Percentiles rank a stretch among this genome's conserved stretches.
Evolutionary conservation across 2,888 invertebrate species (phyloP).

Genomic region (Drosophila algonquin): DNA sequence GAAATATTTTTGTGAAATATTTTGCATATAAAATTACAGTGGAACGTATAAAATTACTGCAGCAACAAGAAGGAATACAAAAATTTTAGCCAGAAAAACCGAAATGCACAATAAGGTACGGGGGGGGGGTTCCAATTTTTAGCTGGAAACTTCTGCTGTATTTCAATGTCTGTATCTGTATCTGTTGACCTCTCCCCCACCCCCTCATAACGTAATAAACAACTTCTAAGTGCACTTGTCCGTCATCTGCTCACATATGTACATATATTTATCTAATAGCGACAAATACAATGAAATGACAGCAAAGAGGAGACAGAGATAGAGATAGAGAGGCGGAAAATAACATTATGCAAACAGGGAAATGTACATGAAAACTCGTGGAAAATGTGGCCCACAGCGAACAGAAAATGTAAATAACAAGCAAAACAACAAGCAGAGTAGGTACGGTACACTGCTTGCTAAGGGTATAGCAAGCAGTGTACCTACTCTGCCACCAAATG

Average conservation of each 20-base stretch:
- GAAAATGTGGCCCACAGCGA: slow-evolving; percentile 59
- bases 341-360: slow-evolving; percentile 57
- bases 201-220: slow-evolving; percentile 7
- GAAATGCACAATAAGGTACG: slow-evolving; percentile 5
- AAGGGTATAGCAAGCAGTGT: no score
- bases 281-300: slow-evolving; percentile 46
- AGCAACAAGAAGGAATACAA: slow-evolving; percentile 14
- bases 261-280: slow-evolving; percentile 44
- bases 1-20: slow-evolving; percentile 24
- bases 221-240: slow-evolving; percentile 63
- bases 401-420: slow-evolving; percentile 43
- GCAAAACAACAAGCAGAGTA: neutral
- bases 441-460: neutral
- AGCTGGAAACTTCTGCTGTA: slow-evolving; percentile 7
- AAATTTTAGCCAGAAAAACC: slow-evolving; percentile 18
- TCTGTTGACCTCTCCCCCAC: slow-evolving; percentile 2
- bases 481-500: no score
- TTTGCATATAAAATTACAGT: slow-evolving; percentile 67
- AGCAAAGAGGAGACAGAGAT: slow-evolving; percentile 26
- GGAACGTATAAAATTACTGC: slow-evolving; percentile 64
- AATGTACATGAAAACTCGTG: slow-evolving; percentile 51
- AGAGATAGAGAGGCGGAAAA: slow-evolving; percentile 14
- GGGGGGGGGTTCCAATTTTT: neutral
- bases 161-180: slow-evolving; percentile 14
- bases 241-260: slow-evolving; percentile 38